Percentiles rank a stretch among this genome's conserved stretches.
Conservation (phyloP, 2,888 invertebrate species). For the Hemistola chrysoprasaria region DNA sequence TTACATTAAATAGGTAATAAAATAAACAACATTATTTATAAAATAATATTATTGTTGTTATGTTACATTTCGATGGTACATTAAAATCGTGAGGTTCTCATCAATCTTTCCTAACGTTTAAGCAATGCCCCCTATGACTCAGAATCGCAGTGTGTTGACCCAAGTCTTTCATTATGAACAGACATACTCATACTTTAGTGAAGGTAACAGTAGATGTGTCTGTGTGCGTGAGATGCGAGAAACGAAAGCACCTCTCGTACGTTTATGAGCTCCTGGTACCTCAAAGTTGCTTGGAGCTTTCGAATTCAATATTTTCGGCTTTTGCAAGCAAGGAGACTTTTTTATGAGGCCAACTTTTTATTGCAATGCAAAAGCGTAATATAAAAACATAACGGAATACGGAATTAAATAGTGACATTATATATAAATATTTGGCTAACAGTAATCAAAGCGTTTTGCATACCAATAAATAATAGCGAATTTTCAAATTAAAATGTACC, state of each 20-base stretch:
- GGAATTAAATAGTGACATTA: too few relatives aligned
- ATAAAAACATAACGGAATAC: background rate
- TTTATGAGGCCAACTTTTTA: conserved; percentile 9
- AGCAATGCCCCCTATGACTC: conserved; percentile 23
- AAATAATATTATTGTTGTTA: conserved; percentile 6
- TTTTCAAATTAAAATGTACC: too few relatives aligned
- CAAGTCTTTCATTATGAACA: conserved; percentile 30
- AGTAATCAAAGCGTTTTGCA: too few relatives aligned
- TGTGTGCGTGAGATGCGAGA: conserved; percentile 31
- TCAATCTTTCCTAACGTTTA: conserved; percentile 42
- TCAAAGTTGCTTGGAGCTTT: conserved; percentile 25
- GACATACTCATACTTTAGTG: conserved; percentile 28
- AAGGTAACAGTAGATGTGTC: conserved; percentile 27
- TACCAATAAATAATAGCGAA: too few relatives aligned
- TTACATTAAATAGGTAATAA: too few relatives aligned
- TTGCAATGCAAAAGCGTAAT: background rate
- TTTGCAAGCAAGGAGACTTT: conserved; percentile 7
- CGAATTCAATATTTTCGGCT: conserved; percentile 15
- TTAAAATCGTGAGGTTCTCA: conserved; percentile 32
- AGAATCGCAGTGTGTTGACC: conserved; percentile 68
- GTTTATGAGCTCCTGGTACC: conserved; percentile 31
- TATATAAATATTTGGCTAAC: too few relatives aligned
- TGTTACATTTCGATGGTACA: conserved; percentile 12
- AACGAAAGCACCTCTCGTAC: conserved; percentile 27
- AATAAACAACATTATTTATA: conserved; percentile 5